phyloP scores from a whole-genome alignment of 2,797 vertebrate species.

The Meda fulgida region DNA sequence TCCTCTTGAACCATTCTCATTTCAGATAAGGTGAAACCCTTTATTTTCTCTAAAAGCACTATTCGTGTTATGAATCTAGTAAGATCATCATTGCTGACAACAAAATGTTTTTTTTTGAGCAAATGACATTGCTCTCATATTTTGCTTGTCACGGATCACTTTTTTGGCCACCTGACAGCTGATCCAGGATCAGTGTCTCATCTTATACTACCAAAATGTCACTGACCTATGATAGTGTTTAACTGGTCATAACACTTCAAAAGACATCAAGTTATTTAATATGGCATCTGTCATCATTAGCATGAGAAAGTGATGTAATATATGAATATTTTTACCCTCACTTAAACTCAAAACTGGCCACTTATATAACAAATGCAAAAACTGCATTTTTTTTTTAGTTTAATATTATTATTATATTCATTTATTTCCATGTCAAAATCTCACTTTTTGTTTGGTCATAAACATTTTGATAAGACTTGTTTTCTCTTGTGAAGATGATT shows the following conservation, averaged over 20 bases:
- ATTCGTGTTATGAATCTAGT: neutral
- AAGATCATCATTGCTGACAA: neutral
- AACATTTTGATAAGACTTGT: neutral
- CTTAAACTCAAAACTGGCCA: neutral
- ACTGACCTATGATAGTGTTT: neutral
- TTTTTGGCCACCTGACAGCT: constrained; percentile 55
- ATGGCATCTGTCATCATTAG: constrained; percentile 10
- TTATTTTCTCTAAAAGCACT: neutral
- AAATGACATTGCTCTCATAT: neutral
- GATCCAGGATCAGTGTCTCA: constrained; percentile 25
- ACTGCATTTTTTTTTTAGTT: too few relatives aligned
- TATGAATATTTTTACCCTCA: neutral
- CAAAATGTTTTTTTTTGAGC: neutral
- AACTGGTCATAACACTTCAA: constrained; percentile 1
- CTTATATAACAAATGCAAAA: neutral
- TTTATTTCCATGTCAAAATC: neutral
- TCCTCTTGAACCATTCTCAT: neutral
- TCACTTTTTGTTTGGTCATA: neutral
- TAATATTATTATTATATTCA: too few relatives aligned
- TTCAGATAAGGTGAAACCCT: neutral
- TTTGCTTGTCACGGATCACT: neutral
- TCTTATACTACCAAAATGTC: constrained; percentile 20
- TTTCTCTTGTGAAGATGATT: neutral
- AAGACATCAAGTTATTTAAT: neutral
- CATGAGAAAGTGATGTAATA: neutral